Evolutionary conservation across 2,888 invertebrate genomes (phyloP).

Genomic region (Netelia virgata): DNA sequence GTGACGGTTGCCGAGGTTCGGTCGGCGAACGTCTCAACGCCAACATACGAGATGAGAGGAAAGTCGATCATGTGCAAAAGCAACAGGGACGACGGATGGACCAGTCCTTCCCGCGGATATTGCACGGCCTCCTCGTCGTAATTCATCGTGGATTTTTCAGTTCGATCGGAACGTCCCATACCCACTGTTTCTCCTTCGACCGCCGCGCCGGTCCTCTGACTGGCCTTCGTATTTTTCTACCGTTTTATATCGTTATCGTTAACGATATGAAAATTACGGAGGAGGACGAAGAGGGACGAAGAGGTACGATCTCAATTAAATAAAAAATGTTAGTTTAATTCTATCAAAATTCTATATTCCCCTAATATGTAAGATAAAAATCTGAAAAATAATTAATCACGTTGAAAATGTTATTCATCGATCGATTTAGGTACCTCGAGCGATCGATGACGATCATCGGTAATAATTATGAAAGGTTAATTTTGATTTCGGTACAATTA

Average conservation of each 20-base stretch:
- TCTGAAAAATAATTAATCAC: too few relatives aligned
- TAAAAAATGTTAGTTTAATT: too few relatives aligned
- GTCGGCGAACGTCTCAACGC: slow-evolving; percentile 14
- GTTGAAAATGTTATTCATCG: slow-evolving; percentile 6
- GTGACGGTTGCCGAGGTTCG: slow-evolving; percentile 53
- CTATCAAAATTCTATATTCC: too few relatives aligned
- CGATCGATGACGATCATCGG: neutral
- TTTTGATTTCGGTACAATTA: too few relatives aligned
- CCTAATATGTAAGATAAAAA: too few relatives aligned
- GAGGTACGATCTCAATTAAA: too few relatives aligned
- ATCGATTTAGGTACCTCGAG: slow-evolving; percentile 20
- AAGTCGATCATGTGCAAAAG: slow-evolving; percentile 72
- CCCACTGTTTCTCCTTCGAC: slow-evolving; percentile 30
- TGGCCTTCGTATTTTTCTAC: slow-evolving; percentile 2
- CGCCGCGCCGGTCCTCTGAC: neutral
- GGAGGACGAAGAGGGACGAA: too few relatives aligned
- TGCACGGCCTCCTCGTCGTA: slow-evolving; percentile 52
- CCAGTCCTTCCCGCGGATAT: slow-evolving; percentile 27
- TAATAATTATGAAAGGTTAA: neutral
- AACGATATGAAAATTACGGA: slow-evolving; percentile 18
- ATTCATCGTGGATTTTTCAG: slow-evolving; percentile 60
- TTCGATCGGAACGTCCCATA: slow-evolving; percentile 37
- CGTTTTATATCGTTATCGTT: slow-evolving; percentile 9
- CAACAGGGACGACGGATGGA: slow-evolving; percentile 46
- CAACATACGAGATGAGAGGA: slow-evolving; percentile 42